Conservation (phyloP, 2,113 vertebrate genomes). For the Cinclus cinclus region DNA sequence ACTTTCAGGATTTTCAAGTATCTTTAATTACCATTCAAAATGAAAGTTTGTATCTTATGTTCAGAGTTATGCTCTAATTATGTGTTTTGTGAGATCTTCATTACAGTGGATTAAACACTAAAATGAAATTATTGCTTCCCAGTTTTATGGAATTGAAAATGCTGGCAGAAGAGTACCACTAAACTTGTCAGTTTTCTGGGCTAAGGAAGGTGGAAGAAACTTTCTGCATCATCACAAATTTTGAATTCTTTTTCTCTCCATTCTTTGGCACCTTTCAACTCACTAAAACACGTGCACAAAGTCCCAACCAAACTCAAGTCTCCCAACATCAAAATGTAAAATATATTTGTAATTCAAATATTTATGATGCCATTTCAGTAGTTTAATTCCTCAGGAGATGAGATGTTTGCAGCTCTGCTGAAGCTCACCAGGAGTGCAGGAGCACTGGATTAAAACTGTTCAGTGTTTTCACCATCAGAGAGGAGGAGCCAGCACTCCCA, state of each 20-base stretch:
- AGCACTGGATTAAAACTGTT: neutral
- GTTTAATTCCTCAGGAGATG: neutral
- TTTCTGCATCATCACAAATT: neutral
- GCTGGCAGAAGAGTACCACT: rapidly evolving
- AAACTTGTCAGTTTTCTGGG: neutral
- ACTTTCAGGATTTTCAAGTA: neutral
- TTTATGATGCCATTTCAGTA: neutral
- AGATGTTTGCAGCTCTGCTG: neutral
- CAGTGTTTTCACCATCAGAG: neutral
- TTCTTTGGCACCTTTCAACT: neutral
- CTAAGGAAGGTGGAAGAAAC: neutral
- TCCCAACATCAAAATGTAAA: neutral
- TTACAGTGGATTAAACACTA: neutral
- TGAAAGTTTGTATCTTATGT: neutral
- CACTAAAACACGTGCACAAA: neutral
- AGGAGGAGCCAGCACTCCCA: neutral
- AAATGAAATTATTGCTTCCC: neutral
- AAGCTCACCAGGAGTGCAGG: neutral
- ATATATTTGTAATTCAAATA: neutral
- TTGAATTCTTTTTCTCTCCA: neutral
- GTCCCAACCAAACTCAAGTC: neutral
- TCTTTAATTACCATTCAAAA: neutral
- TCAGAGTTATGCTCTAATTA: neutral
- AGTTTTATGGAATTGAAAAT: neutral
- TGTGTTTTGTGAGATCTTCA: neutral